phyloP scores from a whole-genome alignment of 2,888 invertebrate species.

The Helleia helle region DNA sequence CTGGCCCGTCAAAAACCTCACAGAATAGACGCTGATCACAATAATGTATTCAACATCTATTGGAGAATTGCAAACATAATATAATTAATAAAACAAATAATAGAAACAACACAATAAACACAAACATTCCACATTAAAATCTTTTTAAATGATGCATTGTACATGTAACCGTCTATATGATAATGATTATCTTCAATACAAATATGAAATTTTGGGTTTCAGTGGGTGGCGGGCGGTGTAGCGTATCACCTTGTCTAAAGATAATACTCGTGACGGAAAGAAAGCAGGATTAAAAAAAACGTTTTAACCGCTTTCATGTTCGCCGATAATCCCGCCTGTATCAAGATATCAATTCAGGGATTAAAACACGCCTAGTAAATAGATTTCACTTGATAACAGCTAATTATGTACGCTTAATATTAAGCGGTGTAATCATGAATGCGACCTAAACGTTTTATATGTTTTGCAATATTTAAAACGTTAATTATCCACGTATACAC shows the following conservation, averaged over 20 bases:
- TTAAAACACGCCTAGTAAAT: constrained; percentile 64
- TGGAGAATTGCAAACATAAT: too few species aligned
- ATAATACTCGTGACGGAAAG: constrained; percentile 54
- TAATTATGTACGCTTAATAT: constrained; percentile 48
- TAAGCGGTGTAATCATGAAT: constrained; percentile 5
- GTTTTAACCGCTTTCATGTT: constrained; percentile 69
- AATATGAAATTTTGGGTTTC: constrained; percentile 21
- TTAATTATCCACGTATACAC: too few species aligned
- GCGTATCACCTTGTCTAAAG: constrained; percentile 39
- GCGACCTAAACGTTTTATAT: not conserved
- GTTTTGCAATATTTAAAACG: not conserved
- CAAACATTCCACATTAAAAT: too few species aligned
- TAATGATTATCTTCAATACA: constrained; percentile 1
- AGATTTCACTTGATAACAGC: constrained; percentile 58
- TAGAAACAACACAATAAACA: too few species aligned
- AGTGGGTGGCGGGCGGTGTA: constrained; percentile 19
- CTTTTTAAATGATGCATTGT: too few species aligned
- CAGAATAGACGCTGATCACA: too few species aligned
- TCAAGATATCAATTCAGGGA: constrained; percentile 68
- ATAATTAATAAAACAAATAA: too few species aligned
- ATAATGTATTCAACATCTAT: too few species aligned
- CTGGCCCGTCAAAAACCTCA: too few species aligned
- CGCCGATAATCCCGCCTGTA: constrained; percentile 67
- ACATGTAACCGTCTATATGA: too few species aligned
- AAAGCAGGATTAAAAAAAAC: constrained; percentile 68